phyloP scores from a whole-genome alignment of 2,113 vertebrate genomes.

The Garra rufa region DNA sequence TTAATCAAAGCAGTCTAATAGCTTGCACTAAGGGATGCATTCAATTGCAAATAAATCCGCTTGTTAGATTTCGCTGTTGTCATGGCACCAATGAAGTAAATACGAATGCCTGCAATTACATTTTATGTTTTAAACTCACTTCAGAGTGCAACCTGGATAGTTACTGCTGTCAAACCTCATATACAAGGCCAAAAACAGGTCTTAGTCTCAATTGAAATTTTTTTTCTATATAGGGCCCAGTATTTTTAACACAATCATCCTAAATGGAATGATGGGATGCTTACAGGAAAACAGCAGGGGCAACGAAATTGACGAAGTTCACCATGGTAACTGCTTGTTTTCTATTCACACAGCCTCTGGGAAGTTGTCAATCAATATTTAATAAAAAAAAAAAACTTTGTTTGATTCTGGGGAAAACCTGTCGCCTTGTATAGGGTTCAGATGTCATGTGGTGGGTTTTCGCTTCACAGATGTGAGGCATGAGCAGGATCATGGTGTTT shows the following conservation, averaged over 20 bases:
- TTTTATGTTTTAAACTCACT: not conserved
- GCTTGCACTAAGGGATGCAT: not conserved
- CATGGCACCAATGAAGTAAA: constrained; percentile 1
- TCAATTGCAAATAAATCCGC: not conserved
- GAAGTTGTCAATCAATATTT: constrained; percentile 77
- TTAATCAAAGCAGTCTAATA: not conserved
- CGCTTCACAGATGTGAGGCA: not conserved
- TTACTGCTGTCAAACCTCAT: not conserved
- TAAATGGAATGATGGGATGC: not conserved
- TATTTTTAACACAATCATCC: not conserved
- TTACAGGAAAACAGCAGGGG: constrained; percentile 30
- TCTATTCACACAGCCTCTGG: constrained; percentile 73
- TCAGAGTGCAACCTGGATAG: not conserved
- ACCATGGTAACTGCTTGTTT: constrained; percentile 68
- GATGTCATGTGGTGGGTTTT: not conserved
- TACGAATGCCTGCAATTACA: not conserved
- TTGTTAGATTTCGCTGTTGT: constrained; percentile 1
- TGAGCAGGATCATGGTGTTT: not conserved
- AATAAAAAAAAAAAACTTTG: not conserved
- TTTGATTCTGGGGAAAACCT: constrained; percentile 25
- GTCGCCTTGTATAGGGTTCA: not conserved
- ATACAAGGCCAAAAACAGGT: not conserved
- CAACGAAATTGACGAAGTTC: not conserved
- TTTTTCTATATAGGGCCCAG: not conserved
- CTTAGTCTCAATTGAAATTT: not conserved